Conservation (phyloP, 2,888 invertebrate genomes). For the Oxytorus armatus region DNA sequence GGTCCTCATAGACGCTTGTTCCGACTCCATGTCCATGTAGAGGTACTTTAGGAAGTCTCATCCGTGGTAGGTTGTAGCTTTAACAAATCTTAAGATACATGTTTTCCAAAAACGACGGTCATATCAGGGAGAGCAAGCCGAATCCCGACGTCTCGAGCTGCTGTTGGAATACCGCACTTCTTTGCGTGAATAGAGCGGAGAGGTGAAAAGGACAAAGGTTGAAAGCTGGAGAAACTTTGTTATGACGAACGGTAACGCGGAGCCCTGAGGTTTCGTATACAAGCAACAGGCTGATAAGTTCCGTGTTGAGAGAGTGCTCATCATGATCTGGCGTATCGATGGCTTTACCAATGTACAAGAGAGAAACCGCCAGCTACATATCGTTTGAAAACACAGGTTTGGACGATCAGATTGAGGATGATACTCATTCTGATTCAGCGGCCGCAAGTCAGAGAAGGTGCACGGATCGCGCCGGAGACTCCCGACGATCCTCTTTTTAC, state of each 20-base stretch:
- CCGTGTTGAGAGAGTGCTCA: constrained; percentile 44
- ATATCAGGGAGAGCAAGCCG: constrained; percentile 15
- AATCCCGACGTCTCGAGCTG: not conserved
- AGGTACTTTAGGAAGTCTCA: constrained; percentile 61
- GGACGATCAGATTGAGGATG: constrained; percentile 39
- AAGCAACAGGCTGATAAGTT: constrained; percentile 56
- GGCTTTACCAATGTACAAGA: constrained; percentile 37
- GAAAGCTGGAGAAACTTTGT: constrained; percentile 53
- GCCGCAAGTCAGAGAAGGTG: constrained; percentile 35
- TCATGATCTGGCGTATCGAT: constrained; percentile 34
- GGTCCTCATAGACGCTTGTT: constrained; percentile 54
- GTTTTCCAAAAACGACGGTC: constrained; percentile 36
- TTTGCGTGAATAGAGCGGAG: constrained; percentile 37
- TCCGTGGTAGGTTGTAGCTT: constrained; percentile 65
- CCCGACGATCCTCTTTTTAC: constrained; percentile 46
- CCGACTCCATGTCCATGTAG: constrained; percentile 55
- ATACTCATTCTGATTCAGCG: constrained; percentile 25
- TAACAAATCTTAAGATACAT: constrained; percentile 23
- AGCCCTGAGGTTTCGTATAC: constrained; percentile 66
- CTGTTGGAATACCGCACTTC: constrained; percentile 31
- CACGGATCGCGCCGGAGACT: constrained; percentile 5
- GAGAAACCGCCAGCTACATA: constrained; percentile 55
- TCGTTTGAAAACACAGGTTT: constrained; percentile 51
- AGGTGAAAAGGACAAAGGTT: constrained; percentile 40
- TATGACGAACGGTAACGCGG: constrained; percentile 56